Base-by-base conservation (phyloP, 2,888 invertebrate species). In the Isoperla grammatica region DNA sequence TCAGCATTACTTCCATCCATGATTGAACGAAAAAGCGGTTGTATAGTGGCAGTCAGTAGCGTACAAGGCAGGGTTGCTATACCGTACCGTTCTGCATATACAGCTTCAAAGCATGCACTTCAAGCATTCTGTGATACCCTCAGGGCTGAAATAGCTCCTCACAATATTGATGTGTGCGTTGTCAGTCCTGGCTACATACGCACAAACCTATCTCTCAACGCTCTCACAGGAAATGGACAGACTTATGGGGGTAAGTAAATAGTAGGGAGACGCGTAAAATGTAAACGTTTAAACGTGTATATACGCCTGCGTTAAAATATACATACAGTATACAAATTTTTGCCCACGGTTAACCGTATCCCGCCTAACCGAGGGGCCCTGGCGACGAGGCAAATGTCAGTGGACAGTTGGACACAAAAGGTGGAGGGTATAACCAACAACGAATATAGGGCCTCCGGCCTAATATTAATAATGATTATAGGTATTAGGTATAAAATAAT, bases 101-200 rank as follows among this genome's bases (percentile, higher is more conserved):
- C 88, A 57, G 95, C 96, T 15, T 91, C 95, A 0, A 97, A 97
- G 74, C 95, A 96, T 79, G 96, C 96, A 0, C 69, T 95, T 59
- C 93, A 97, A 78, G 96, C 95, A 12, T 96, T 95, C 78, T 88
- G 88, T 64, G 98, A 99, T 75, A 83, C 87, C 37, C 77, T 97
- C 45, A 79, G 97, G 67, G 88, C 95, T 22, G 99, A 99, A 81
- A 81, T 95, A 65, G 76, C 83, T 43, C 79, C 82, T 60, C 78
- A 86, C 66, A 87, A 89, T 61, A 79, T 98, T 43, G 78, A 85
- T 70, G 90, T 98, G 3, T 88, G 90, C n/a, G 84, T 91, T n/a
- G 79, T 95, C 13, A 92, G 88, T 74, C 95, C 97, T 39, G 86
- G 86, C 4, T 98, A 97, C 73, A 88, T 99, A 59, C 83, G 84